Conservation (phyloP, 2,113 vertebrate genomes). For the Apistogramma diplotaenia region DNA sequence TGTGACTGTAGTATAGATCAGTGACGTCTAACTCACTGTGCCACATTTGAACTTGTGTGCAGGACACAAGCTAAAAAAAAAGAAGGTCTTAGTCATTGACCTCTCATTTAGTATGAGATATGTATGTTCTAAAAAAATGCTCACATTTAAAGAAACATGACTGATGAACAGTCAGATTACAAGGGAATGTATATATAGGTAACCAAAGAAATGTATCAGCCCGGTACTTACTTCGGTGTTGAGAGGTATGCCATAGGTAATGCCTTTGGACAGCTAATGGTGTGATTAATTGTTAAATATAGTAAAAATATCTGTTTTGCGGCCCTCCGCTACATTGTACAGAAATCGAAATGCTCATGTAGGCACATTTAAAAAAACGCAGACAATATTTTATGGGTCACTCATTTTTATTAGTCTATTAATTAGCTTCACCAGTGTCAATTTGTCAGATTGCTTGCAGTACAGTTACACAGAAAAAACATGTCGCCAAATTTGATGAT, state of each 20-base stretch:
- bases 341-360: background rate
- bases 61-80: background rate
- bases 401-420: slow-evolving; percentile 78
- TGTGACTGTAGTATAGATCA: background rate
- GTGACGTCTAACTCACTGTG: background rate
- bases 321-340: background rate
- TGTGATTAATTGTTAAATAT: background rate
- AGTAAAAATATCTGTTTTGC: background rate
- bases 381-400: slow-evolving; percentile 71
- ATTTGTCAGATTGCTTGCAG: slow-evolving; percentile 71
- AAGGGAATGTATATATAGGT: background rate
- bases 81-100: too few relatives aligned
- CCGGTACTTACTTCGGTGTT: background rate
- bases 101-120: background rate
- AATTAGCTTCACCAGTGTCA: slow-evolving; percentile 71
- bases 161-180: background rate
- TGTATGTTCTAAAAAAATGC: too few relatives aligned
- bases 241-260: background rate
- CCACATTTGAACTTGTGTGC: background rate
- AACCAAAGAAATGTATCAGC: background rate
- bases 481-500: slow-evolving; percentile 68
- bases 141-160: background rate
- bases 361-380: slow-evolving; percentile 7
- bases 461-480: slow-evolving; percentile 71
- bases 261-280: background rate